phyloP scores from a whole-genome alignment of 2,888 invertebrate species.

The Ophion slaviceki region DNA sequence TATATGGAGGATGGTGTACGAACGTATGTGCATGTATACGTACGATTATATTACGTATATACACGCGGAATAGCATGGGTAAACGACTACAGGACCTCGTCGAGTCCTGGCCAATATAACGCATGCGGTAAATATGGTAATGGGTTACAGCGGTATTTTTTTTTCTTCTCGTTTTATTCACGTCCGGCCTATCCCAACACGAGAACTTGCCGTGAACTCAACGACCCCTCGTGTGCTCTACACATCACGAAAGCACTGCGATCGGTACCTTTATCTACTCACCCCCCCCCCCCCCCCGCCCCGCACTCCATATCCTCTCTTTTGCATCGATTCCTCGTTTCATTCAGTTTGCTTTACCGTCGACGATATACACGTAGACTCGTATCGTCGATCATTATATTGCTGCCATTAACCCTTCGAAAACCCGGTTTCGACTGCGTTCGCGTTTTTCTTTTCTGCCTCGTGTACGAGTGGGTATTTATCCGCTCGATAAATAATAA shows the following conservation, averaged over 20 bases:
- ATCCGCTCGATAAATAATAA: slow-evolving; percentile 19
- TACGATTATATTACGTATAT: slow-evolving; percentile 32
- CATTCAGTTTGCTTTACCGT: slow-evolving; percentile 53
- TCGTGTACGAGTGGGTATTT: slow-evolving; percentile 16
- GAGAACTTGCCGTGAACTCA: slow-evolving; percentile 73
- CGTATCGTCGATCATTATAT: slow-evolving; percentile 48
- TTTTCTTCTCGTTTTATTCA: slow-evolving; percentile 41
- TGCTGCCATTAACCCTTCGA: slow-evolving; percentile 49
- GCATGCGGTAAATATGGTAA: slow-evolving; percentile 79
- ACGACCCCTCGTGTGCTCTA: slow-evolving; percentile 70
- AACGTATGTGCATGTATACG: slow-evolving; percentile 63
- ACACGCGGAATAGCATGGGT: slow-evolving; percentile 24
- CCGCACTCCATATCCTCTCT: slow-evolving; percentile 17
- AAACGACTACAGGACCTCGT: slow-evolving; percentile 69
- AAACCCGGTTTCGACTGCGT: slow-evolving; percentile 18
- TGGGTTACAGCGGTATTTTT: slow-evolving; percentile 71
- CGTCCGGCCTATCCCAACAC: slow-evolving; percentile 74
- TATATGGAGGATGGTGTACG: slow-evolving; percentile 80
- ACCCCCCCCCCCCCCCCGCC: slow-evolving; percentile 13
- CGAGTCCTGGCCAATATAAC: slow-evolving; percentile 74
- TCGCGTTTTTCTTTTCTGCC: neutral
- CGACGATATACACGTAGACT: slow-evolving; percentile 32
- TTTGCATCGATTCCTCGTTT: slow-evolving; percentile 60
- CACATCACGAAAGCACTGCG: slow-evolving; percentile 46
- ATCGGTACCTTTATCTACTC: slow-evolving; percentile 33